Evolutionary conservation across 1,140 invertebrate genomes (phyloP).

Genomic region (Drosophila prosaltans): DNA sequence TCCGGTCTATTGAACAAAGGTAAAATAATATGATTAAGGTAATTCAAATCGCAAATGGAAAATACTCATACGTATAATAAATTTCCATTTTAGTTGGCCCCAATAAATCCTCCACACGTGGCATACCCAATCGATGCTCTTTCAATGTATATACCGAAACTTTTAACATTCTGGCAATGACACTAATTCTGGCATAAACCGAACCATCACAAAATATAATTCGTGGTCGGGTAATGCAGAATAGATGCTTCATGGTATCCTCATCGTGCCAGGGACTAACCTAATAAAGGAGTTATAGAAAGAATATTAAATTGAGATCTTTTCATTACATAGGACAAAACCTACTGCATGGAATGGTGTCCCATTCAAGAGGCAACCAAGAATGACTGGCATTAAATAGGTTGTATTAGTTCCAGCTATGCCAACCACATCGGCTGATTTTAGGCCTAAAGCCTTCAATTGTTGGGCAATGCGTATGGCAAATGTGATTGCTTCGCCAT

Average conservation of each 20-base stretch:
- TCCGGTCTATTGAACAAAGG: conserved; percentile 54
- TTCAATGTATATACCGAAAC: conserved; percentile 71
- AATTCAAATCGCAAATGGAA: background rate
- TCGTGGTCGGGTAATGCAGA: conserved; percentile 69
- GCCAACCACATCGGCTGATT: conserved; percentile 78
- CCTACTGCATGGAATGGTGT: conserved; percentile 76
- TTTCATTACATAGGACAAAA: background rate
- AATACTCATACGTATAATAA: conserved; percentile 61
- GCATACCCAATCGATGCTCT: conserved; percentile 61
- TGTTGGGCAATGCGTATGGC: conserved; percentile 77
- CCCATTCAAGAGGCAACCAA: conserved; percentile 75
- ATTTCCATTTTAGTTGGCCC: conserved; percentile 67
- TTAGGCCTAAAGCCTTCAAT: conserved; percentile 58
- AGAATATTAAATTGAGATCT: too few relatives aligned
- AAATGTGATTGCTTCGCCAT: conserved; percentile 75
- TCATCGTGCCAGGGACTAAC: conserved; percentile 64
- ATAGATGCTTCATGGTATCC: conserved; percentile 74
- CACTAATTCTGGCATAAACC: conserved; percentile 58
- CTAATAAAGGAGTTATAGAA: background rate
- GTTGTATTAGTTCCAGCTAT: conserved; percentile 71
- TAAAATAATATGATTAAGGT: background rate
- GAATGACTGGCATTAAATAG: conserved; percentile 73
- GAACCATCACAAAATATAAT: conserved; percentile 77
- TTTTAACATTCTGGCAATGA: conserved; percentile 65
- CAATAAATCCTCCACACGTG: conserved; percentile 71